phyloP scores from a whole-genome alignment of 2,797 vertebrate genomes.

The Neomorphus geoffroyi region DNA sequence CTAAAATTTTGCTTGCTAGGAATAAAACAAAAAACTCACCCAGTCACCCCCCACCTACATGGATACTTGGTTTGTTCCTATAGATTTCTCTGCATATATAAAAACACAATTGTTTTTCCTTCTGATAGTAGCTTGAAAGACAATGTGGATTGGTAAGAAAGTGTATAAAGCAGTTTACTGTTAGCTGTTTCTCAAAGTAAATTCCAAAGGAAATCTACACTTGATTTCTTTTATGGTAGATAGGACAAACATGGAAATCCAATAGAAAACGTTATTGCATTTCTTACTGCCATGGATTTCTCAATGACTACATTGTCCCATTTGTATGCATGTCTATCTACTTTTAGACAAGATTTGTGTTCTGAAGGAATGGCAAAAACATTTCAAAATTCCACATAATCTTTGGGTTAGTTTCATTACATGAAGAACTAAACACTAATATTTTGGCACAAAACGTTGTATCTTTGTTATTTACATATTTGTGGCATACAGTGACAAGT shows the following conservation, averaged over 20 bases:
- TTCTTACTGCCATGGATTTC: background rate
- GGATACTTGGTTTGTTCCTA: background rate
- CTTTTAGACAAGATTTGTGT: background rate
- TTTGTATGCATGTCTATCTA: background rate
- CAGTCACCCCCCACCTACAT: fast-evolving
- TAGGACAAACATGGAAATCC: background rate
- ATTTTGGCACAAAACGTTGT: background rate
- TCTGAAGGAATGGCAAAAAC: background rate
- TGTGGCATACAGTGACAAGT: background rate
- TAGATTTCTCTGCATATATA: background rate
- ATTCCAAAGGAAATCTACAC: background rate
- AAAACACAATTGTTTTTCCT: background rate
- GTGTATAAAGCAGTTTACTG: background rate
- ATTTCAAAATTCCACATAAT: background rate
- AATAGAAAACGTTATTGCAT: background rate
- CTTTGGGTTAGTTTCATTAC: background rate
- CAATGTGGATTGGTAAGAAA: background rate
- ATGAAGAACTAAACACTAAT: background rate
- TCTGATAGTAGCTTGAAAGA: background rate
- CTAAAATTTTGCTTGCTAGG: background rate
- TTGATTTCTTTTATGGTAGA: background rate
- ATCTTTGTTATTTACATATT: background rate
- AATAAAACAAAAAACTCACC: background rate
- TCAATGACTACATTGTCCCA: background rate
- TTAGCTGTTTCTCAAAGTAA: background rate